Base-by-base conservation (phyloP, 1,140 invertebrate genomes). In the Diorhabda elongata region DNA sequence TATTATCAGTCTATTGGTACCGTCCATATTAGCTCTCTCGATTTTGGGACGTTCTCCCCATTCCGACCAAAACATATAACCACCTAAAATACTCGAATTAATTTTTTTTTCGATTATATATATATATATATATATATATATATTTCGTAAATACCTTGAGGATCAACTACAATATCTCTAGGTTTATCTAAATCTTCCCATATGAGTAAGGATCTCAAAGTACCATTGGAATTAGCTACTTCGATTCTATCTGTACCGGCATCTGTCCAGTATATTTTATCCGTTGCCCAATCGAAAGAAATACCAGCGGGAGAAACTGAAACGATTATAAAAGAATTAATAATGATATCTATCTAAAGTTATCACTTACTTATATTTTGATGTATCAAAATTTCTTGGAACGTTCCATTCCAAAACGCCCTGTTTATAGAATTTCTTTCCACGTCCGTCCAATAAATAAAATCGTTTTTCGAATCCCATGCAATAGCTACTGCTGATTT, bases 241-340 rank as follows among this genome's bases (percentile, higher is more conserved):
- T 95, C 93, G 44, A 97, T 93, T 58, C 89, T 86, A 76, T 91
- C 90, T 0, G 90, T 90, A 0, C 89, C 90, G 42, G 89, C 88
- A 78, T 96, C 94, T 0, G 92, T 94, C 93, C 94, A 96, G 77
- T 96, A 97, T 0, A 96, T 76, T 80, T 96, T 95, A 26, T 90
- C 85, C 0, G 90, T 92, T 4, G 94, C 83, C 93, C 93, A 96
- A 77, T 96, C 94, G 44, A 93, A 86, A 3, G 93, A 92, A 57
- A 96, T 76, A 2, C 91, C 90, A 58, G 90, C 89, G 2, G 92
- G 91, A 8, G 87, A 67, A 47, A 67, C 74, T 73, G 63, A 44
- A 59, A 67, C 58, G 26, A 43, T 61, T 8, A 52, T 52, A n/a
- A 52, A n/a, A 52, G 6, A n/a, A 2, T 52, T 8, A 52, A 52